Base-by-base conservation (phyloP, 2,797 vertebrate genomes). In the Phoebastria nigripes region DNA sequence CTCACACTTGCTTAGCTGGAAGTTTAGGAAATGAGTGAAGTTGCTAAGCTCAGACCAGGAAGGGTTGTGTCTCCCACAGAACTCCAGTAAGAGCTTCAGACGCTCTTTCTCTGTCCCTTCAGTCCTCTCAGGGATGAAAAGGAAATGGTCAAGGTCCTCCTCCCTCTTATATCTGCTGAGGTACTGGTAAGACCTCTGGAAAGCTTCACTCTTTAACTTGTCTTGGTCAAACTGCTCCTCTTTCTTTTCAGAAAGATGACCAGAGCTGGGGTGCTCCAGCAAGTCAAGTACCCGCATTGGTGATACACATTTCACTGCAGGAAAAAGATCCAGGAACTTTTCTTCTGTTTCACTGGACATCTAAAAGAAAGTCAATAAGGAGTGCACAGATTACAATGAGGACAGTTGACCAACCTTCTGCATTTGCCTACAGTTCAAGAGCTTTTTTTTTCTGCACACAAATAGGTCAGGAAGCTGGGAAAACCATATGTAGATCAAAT, bases 161-260 rank as follows among this genome's bases (percentile, higher is more conserved):
- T 94, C 85, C 6, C 8, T 63, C 14, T 81, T 90, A 92, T 98
- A 98, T 74, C 67, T 96, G 28, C 12, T 95, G 49, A 99, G 88
- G 95, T 98, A 99, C 37, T 98, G 98, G 93, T 98, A 99, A 2
- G 98, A 98, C 69, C 98, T 98, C 90, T 98, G 98, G 95, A 98
- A 97, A 33, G 95, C 98, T 96, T 98, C 98, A 73, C 97, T 98
- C 61, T 39, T 41, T 95, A 98, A 97, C 97, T 97, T 77, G 97
- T 78, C 35, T 69, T 76, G 67, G 46, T 90, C 81, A n/a, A 90
- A 78, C 22, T 35, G 22, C 15, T 84, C 80, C 33, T 78, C 56
- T 51, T 98, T 98, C 97, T 98, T 98, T 66, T 56, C 96, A 52
- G 47, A 77, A 24, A 9, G 19, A 3, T 1, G 8, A 20, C 17